phyloP scores from a whole-genome alignment of 2,888 invertebrate genomes.

The Endomychus coccineus region DNA sequence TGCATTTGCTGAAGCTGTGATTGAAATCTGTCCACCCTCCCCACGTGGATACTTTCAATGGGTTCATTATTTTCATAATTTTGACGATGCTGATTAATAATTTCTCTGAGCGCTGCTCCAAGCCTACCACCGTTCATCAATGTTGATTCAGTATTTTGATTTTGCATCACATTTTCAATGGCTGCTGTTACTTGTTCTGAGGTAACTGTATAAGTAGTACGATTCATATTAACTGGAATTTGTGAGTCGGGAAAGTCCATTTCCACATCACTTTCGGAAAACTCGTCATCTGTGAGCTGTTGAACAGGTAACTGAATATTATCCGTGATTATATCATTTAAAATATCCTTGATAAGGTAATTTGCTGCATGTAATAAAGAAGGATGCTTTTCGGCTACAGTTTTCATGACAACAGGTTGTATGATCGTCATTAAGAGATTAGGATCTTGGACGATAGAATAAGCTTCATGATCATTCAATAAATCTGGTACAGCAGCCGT shows the following conservation, averaged over 20 bases:
- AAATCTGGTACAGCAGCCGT: constrained; percentile 6
- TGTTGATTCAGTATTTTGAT: not conserved
- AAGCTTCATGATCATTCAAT: constrained; percentile 6
- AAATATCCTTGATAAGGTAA: constrained; percentile 3
- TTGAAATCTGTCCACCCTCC: not conserved
- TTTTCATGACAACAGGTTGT: constrained; percentile 4
- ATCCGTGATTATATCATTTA: not conserved
- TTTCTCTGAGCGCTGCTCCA: constrained; percentile 1
- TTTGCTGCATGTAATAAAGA: constrained; percentile 1
- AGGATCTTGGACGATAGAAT: constrained; percentile 4
- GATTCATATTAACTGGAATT: not conserved
- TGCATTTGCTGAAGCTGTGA: constrained; percentile 11
- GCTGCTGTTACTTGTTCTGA: not conserved
- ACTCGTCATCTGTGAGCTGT: constrained; percentile 10
- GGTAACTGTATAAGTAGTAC: constrained; percentile 1
- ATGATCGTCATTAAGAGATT: constrained; percentile 6
- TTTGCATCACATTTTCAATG: not conserved
- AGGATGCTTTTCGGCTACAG: constrained; percentile 6
- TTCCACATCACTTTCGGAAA: constrained; percentile 10
- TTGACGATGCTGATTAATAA: not conserved
- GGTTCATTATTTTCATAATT: not conserved
- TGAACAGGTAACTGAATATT: not conserved
- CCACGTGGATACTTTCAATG: no score
- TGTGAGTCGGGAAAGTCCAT: constrained; percentile 2
- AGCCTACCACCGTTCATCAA: not conserved